Conservation (phyloP, 92 coral and sea anemone genomes). For the Phymanthus crucifer region DNA sequence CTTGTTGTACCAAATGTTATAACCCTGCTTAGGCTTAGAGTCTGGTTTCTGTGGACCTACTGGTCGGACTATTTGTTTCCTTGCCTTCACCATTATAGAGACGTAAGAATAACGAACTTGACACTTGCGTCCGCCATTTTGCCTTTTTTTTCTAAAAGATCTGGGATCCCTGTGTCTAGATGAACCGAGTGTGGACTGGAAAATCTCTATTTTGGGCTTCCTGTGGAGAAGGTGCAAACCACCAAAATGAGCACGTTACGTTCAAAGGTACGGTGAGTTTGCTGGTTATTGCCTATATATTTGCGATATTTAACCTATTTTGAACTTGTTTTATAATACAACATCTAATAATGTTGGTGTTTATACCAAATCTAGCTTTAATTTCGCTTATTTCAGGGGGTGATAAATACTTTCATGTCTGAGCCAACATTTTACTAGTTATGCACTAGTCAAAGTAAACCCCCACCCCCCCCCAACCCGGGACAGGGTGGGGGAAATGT, state of each 20-base stretch:
- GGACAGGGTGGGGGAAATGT: too few species aligned
- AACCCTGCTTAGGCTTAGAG: slow-evolving; percentile 48
- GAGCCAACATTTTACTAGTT: too few species aligned
- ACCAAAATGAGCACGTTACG: slow-evolving; percentile 63
- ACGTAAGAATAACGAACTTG: neutral
- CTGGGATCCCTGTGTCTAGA: neutral
- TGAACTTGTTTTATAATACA: neutral
- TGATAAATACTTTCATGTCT: too few species aligned
- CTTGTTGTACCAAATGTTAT: slow-evolving; percentile 90
- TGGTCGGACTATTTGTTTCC: slow-evolving; percentile 71
- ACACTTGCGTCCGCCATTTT: slow-evolving; percentile 23
- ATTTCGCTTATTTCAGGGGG: too few species aligned
- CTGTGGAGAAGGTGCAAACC: neutral
- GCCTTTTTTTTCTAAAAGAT: neutral
- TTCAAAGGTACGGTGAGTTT: slow-evolving; percentile 61
- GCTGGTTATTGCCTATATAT: neutral
- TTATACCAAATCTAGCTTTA: too few species aligned
- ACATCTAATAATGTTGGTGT: too few species aligned
- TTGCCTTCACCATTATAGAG: slow-evolving; percentile 66
- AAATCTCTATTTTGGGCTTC: neutral
- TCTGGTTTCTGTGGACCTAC: slow-evolving; percentile 74
- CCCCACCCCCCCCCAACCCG: too few species aligned
- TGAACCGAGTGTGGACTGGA: slow-evolving; percentile 13
- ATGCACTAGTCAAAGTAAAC: too few species aligned
- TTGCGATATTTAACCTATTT: neutral